A percentile compares a stretch with the other conserved stretches of the same genome.
phyloP scores from a whole-genome alignment of 2,888 invertebrate genomes.

The Drymonia ruficornis region DNA sequence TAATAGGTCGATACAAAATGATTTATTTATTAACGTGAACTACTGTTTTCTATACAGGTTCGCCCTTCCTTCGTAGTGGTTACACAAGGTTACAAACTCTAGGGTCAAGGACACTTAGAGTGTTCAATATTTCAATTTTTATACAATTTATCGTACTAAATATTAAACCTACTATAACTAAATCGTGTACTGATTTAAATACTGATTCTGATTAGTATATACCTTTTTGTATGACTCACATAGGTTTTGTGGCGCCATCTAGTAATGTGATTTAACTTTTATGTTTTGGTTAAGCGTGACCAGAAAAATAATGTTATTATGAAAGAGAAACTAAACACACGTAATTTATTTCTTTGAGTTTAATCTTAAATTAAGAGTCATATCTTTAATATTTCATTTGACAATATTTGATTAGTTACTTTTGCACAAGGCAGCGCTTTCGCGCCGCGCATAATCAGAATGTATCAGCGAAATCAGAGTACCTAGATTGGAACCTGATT shows the following conservation, averaged over 20 bases:
- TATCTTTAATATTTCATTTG: too few species aligned
- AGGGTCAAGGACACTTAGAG: conserved; percentile 43
- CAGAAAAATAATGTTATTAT: background rate
- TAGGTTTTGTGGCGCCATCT: background rate
- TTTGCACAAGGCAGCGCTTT: too few species aligned
- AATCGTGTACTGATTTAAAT: background rate
- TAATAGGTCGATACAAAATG: too few species aligned
- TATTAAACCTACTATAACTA: background rate
- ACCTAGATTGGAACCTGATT: too few species aligned
- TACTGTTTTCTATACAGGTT: background rate
- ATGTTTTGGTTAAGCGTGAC: too few species aligned
- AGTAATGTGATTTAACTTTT: background rate
- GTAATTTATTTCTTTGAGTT: background rate
- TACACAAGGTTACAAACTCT: conserved; percentile 33
- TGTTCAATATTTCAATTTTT: conserved; percentile 33
- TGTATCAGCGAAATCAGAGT: too few species aligned
- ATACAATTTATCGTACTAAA: background rate
- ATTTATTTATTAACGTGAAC: too few species aligned
- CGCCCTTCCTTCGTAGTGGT: conserved; percentile 26
- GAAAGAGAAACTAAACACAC: background rate
- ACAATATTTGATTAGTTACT: too few species aligned
- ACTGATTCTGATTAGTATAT: too few species aligned
- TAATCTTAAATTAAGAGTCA: background rate
- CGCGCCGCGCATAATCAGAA: too few species aligned
- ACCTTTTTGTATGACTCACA: too few species aligned